Conservation (phyloP, 2,888 invertebrate species). For the Lycophotia porphyrea region DNA sequence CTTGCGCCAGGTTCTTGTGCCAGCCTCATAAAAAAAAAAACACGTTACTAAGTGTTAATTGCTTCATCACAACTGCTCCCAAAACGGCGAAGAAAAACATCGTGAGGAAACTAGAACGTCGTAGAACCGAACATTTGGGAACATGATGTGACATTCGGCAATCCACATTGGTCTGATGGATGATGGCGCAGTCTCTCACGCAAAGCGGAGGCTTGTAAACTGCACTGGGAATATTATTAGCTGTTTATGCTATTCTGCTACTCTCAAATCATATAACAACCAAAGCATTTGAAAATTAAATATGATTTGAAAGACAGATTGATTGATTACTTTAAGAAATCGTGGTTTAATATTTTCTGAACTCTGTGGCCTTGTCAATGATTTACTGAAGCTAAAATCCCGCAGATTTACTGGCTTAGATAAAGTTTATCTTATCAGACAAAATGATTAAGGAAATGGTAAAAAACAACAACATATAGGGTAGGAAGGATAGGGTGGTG, state of each 20-base stretch:
- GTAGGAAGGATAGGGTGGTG: too few relatives aligned
- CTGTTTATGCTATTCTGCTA: neutral
- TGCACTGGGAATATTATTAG: neutral
- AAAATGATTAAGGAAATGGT: conserved; percentile 1
- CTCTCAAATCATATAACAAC: neutral
- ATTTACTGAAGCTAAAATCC: neutral
- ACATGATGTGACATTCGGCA: neutral
- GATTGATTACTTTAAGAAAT: neutral
- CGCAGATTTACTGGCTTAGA: neutral
- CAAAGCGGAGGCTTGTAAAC: neutral
- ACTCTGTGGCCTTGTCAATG: neutral
- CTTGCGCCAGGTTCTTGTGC: too few relatives aligned
- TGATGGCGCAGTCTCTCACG: neutral
- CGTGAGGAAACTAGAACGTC: neutral
- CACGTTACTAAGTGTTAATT: neutral
- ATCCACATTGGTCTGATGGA: neutral
- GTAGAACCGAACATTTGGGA: neutral
- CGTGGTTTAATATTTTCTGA: neutral
- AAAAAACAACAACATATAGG: conserved; percentile 1
- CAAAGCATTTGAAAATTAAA: neutral
- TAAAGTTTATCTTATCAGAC: conserved; percentile 6
- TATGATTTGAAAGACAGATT: neutral
- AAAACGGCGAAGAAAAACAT: too few relatives aligned
- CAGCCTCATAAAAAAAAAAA: neutral
- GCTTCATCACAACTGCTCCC: too few relatives aligned